Evolutionary conservation across 2,797 vertebrate genomes (phyloP).

Genomic region (Falco cherrug): DNA sequence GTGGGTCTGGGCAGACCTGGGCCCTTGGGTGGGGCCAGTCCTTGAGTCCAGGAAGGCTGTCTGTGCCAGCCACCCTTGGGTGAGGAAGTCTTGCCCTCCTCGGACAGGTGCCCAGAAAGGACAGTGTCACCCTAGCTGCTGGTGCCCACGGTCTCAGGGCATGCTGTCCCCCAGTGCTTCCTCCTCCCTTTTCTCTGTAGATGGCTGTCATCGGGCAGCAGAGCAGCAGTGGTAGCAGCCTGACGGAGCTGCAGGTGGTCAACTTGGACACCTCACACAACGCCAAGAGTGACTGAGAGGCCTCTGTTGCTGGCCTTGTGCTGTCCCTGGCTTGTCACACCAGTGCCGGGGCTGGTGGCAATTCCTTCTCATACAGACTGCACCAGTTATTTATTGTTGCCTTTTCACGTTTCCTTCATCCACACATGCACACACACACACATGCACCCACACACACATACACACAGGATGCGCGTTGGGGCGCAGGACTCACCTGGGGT

Average conservation of each 20-base stretch:
- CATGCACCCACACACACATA: slow-evolving; percentile 54
- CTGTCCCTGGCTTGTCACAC: background rate
- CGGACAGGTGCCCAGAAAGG: background rate
- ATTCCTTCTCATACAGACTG: slow-evolving; percentile 72
- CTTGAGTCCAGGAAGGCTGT: background rate
- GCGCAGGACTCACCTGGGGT: slow-evolving; percentile 71
- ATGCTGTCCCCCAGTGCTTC: background rate
- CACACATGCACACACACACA: slow-evolving; percentile 73
- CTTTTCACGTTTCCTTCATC: slow-evolving; percentile 88
- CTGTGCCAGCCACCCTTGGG: background rate
- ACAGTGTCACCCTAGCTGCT: background rate
- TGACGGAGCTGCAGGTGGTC: slow-evolving; percentile 97
- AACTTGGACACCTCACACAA: slow-evolving; percentile 90
- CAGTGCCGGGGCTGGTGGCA: slow-evolving; percentile 2
- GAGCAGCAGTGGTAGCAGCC: slow-evolving; percentile 90
- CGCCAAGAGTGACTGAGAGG: slow-evolving; percentile 90
- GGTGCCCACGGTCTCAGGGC: background rate
- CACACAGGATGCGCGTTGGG: slow-evolving; percentile 55
- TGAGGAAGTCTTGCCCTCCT: background rate
- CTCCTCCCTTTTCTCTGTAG: slow-evolving; percentile 64
- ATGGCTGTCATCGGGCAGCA: slow-evolving; percentile 99
- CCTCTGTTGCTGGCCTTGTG: slow-evolving; percentile 54
- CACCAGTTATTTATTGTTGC: slow-evolving; percentile 96
- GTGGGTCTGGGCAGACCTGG: background rate
- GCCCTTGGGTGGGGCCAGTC: background rate